phyloP scores from a whole-genome alignment of 30 jellyfish, hydroid and myxozoan genomes.

The Hydra vulgaris region DNA sequence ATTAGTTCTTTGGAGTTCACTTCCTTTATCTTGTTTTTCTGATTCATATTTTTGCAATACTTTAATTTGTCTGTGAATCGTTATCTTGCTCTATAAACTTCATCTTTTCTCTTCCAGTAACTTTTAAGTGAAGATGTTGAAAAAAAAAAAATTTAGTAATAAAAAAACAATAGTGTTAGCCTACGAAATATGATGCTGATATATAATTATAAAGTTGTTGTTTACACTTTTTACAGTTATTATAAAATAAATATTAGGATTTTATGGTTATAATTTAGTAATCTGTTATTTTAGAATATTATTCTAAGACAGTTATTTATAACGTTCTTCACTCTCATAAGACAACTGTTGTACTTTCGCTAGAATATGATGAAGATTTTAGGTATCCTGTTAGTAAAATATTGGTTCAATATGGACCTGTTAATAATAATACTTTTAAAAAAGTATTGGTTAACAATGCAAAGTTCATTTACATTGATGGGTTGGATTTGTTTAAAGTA shows the following conservation, averaged over 20 bases:
- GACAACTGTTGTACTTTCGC: neutral
- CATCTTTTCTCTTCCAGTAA: too few relatives aligned
- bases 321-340: neutral
- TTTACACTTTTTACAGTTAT: too few relatives aligned
- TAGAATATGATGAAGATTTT: neutral
- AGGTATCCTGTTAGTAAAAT: neutral
- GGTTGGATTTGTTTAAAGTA: neutral
- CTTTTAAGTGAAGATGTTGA: too few relatives aligned
- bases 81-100: too few relatives aligned
- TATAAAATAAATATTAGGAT: neutral
- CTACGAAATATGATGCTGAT: too few relatives aligned
- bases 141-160: too few relatives aligned
- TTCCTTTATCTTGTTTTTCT: too few relatives aligned
- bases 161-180: too few relatives aligned
- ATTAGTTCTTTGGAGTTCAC: too few relatives aligned
- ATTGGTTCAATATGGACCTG: neutral
- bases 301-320: neutral
- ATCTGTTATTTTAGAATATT: neutral
- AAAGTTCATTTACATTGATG: neutral
- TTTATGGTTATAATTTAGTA: neutral
- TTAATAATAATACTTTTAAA: neutral
- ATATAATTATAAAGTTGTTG: too few relatives aligned
- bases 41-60: too few relatives aligned
- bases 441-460: neutral
- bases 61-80: too few relatives aligned